Conservation (phyloP, 2,113 vertebrate species). For the Redunca redunca region DNA sequence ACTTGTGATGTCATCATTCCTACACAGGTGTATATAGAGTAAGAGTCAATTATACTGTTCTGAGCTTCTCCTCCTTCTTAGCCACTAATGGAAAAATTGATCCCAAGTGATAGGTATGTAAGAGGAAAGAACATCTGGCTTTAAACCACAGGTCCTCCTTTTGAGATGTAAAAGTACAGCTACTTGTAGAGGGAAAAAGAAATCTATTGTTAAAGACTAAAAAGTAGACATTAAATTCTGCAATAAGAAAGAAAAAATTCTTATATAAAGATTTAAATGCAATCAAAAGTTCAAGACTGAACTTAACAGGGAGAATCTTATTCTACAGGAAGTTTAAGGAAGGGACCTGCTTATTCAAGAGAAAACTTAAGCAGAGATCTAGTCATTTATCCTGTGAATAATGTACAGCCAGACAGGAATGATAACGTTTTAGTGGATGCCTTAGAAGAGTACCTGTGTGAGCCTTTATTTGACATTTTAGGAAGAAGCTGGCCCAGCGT, state of each 20-base stretch:
- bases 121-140: not conserved
- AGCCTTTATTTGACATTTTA: not conserved
- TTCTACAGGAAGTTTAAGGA: not conserved
- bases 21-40: not conserved
- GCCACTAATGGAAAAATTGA: not conserved
- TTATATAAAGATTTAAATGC: not conserved
- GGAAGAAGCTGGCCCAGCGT: slow-evolving; percentile 85
- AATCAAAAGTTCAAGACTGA: slow-evolving; percentile 8
- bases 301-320: not conserved
- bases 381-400: not conserved
- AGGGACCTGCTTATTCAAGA: not conserved
- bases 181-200: not conserved
- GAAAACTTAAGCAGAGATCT: not conserved
- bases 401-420: not conserved
- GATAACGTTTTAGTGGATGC: not conserved
- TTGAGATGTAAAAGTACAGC: not conserved
- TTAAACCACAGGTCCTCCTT: not conserved
- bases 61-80: not conserved
- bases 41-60: not conserved
- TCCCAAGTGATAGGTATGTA: not conserved
- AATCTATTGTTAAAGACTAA: not conserved
- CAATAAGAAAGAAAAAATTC: not conserved
- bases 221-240: not conserved
- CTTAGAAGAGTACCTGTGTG: not conserved
- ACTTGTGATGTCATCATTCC: not conserved